phyloP scores from a whole-genome alignment of 2,888 invertebrate genomes.

The Monopis laevigella region DNA sequence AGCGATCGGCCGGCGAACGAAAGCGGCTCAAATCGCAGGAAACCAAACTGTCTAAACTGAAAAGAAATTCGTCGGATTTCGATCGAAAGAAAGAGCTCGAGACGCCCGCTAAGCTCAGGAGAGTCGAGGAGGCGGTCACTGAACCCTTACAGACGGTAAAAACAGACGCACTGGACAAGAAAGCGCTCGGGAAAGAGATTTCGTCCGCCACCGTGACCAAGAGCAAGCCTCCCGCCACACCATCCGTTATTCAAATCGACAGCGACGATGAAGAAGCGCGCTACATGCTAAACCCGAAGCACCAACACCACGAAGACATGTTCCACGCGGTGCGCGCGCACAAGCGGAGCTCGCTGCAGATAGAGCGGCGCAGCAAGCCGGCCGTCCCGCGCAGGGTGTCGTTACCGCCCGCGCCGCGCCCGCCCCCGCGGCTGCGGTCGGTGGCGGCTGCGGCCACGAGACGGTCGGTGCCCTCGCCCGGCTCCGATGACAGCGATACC shows the following conservation, averaged over 20 bases:
- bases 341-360: slow-evolving; percentile 49
- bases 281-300: slow-evolving; percentile 55
- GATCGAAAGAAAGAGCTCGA: background rate
- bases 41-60: background rate
- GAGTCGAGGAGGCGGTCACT: background rate
- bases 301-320: slow-evolving; percentile 29
- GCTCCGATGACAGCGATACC: slow-evolving; percentile 51
- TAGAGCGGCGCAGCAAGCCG: slow-evolving; percentile 26
- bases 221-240: background rate
- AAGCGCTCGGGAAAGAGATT: background rate
- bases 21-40: background rate
- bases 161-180: background rate
- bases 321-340: slow-evolving; percentile 48
- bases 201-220: background rate
- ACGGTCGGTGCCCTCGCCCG: background rate
- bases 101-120: background rate
- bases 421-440: background rate
- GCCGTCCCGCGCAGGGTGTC: slow-evolving; percentile 33
- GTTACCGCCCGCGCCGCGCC: slow-evolving; percentile 29
- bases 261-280: slow-evolving; percentile 47
- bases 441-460: background rate
- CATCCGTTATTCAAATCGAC: slow-evolving; percentile 3
- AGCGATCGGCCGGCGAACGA: background rate
- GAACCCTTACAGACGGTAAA: background rate
- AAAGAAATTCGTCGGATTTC: background rate